Percentiles rank a stretch among this genome's conserved stretches.
These are phyloP conservation scores for Orchesella flavescens DNA, from an alignment of 2,888 invertebrate species.

Conservation along the genomic window DNA sequence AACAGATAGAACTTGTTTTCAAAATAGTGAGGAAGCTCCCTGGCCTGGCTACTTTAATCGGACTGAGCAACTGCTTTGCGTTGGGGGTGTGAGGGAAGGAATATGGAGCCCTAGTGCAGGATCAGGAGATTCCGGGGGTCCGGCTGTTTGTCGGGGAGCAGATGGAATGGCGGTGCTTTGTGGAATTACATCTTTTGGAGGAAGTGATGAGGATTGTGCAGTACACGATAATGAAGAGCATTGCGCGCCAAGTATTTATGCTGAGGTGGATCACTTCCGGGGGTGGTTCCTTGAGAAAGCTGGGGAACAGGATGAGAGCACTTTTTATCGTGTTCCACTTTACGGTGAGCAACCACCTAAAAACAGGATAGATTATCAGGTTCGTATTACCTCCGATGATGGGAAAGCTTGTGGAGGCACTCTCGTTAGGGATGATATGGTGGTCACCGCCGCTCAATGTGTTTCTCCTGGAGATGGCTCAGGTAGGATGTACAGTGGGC, in stretches of 20 bases:
- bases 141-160: conserved; percentile 27
- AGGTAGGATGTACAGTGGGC: neutral
- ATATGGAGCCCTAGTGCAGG: conserved; percentile 25
- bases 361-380: neutral
- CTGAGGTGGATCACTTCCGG: conserved; percentile 13
- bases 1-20: conserved; percentile 1
- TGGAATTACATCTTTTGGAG: conserved; percentile 27
- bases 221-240: neutral
- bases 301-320: neutral
- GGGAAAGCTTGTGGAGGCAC: conserved; percentile 33
- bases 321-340: neutral
- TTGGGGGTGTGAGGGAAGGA: conserved; percentile 24
- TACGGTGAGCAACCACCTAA: conserved; percentile 8
- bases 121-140: conserved; percentile 44
- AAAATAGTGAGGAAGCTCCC: neutral
- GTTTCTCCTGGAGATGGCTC: neutral
- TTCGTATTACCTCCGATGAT: neutral
- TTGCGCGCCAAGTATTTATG: conserved; percentile 34
- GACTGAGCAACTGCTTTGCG: conserved; percentile 12
- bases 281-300: conserved; percentile 20
- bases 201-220: conserved; percentile 11
- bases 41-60: neutral
- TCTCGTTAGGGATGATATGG: neutral
- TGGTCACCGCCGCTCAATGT: conserved; percentile 35
- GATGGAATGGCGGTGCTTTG: conserved; percentile 14